phyloP scores from a whole-genome alignment of 2,888 invertebrate species.

The Trypoxylon attenuatum region DNA sequence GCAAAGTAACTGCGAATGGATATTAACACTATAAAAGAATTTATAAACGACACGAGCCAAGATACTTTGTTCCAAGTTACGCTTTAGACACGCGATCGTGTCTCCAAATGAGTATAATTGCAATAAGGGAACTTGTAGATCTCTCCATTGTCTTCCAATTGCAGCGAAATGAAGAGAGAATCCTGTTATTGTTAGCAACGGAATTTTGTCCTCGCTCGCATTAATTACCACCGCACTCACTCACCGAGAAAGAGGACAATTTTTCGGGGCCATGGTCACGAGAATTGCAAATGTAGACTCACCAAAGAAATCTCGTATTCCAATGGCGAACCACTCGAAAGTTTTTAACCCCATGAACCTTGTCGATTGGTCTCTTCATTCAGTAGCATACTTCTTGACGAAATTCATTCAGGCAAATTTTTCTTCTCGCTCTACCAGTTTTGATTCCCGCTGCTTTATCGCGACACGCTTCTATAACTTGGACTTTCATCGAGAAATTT shows the following conservation, averaged over 20 bases:
- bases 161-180: background rate
- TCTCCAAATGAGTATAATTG: too few species aligned
- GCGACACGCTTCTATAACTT: background rate
- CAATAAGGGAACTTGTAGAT: background rate
- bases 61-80: too few species aligned
- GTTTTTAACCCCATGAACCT: slow-evolving; percentile 11
- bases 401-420: background rate
- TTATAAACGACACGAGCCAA: too few species aligned
- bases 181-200: background rate
- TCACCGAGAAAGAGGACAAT: background rate
- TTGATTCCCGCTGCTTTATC: background rate
- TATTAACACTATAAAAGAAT: too few species aligned
- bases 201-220: background rate
- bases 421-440: background rate
- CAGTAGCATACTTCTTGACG: background rate
- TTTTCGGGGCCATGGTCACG: slow-evolving; percentile 16
- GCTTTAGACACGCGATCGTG: too few species aligned
- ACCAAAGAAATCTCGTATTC: slow-evolving; percentile 24
- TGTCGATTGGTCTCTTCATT: slow-evolving; percentile 1
- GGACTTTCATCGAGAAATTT: background rate
- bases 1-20: too few species aligned
- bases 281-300: background rate
- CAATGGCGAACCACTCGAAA: slow-evolving; percentile 15
- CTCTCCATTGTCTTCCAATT: background rate
- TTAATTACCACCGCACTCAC: background rate